Evolutionary conservation across 2,113 vertebrate genomes (phyloP), one percentile per base, ranked within the genome.

Genomic region (Coturnix japonica): DNA sequence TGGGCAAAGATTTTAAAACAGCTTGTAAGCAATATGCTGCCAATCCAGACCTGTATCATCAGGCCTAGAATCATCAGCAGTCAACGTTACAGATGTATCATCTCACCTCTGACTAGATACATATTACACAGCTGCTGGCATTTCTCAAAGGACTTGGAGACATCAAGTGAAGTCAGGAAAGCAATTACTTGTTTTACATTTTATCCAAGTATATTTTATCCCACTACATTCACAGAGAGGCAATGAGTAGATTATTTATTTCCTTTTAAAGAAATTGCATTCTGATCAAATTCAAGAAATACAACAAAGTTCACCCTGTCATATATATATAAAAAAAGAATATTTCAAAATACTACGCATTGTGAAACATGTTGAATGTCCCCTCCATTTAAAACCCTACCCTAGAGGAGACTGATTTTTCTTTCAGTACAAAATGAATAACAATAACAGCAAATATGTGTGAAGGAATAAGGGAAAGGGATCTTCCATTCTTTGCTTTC

Each of bases 1-100:
- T 60, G 47, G 87, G 43, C 26, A 75, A 76, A 94, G 91, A 95
- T 91, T 91, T 92, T 78, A 61, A 81, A 89, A 33, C 77, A 81
- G 56, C 60, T 88, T 87, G 74, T 44, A 72, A 93, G 54, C 66
- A 85, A 79, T 37, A 86, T 21, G 73, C n/a, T 75, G 54, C 57
- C 77, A 82, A 60, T 85, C 82, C 70, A 83, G 31, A 67, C 41
- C 88, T 87, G 74, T 44, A 77, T n/a, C 78, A 92, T 71, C 12
- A 86, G 82, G 12, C 31, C 43, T 67, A 51, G 46, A 80, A 81
- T 85, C 85, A 74, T 64, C 76, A 93, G 73, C 30, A 75, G 47
- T 57, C 53, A 75, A 46, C 63, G 37, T 46, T 78, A 85, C 81
- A 94, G 33, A 88, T 41, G 59, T 16, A 79, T 71, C 67, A 80